Percentiles rank a stretch among this genome's conserved stretches.
phyloP scores from a whole-genome alignment of 2,797 vertebrate genomes.

The Megalops cyprinoides region DNA sequence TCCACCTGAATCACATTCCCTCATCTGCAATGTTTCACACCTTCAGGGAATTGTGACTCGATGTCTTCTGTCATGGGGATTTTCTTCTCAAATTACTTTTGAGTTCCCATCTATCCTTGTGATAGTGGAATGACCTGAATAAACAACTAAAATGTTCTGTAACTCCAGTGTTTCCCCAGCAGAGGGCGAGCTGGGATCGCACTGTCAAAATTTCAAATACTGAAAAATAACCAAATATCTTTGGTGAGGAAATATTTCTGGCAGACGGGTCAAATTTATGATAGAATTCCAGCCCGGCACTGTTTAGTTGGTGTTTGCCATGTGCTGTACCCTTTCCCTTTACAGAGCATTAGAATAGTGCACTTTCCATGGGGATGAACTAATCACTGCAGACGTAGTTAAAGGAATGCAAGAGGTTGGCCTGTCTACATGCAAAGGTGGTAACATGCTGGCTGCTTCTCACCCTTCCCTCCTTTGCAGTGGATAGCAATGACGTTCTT shows the following conservation, averaged over 20 bases:
- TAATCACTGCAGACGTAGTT: background rate
- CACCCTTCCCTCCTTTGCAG: conserved; percentile 97
- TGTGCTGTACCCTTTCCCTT: too few relatives aligned
- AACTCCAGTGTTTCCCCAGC: background rate
- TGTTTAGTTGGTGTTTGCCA: background rate
- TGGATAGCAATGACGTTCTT: conserved; percentile 88
- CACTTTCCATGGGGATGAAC: background rate
- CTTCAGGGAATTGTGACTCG: background rate
- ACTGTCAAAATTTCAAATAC: background rate
- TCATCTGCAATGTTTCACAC: background rate
- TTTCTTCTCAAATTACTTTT: background rate
- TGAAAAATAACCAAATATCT: background rate
- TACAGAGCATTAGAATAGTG: background rate
- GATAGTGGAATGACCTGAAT: background rate
- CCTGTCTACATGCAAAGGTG: background rate
- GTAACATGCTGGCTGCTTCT: conserved; percentile 1
- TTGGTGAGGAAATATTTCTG: background rate
- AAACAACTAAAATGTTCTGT: background rate
- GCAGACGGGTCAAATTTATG: background rate
- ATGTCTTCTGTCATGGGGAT: background rate
- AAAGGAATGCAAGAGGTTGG: background rate
- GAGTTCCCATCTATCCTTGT: background rate
- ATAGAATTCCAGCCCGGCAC: background rate
- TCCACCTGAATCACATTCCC: too few relatives aligned
- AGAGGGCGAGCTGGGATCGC: background rate